Evolutionary conservation across 2,797 vertebrate species (phyloP), one percentile per base, ranked within the genome.

Genomic region (Betta splendens): DNA sequence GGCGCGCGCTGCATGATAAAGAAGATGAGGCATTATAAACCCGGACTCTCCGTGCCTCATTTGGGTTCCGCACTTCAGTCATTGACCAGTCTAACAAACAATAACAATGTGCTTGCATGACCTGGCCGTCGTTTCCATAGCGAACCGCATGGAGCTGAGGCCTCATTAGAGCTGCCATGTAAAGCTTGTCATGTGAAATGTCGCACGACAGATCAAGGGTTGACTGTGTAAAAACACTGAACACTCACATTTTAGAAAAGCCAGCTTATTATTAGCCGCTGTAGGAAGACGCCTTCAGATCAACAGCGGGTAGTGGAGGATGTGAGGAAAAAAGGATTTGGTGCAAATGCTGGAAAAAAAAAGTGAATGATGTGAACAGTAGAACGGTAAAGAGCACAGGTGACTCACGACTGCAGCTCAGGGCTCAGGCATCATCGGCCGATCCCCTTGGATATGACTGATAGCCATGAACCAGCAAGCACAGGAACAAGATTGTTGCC

Each of bases 101-200:
- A 66, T 38, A 26, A 66, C 33, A 42, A 56, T 11, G 56, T 44
- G 47, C 4, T 59, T 55, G 13, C 23, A 61, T n/a, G 63, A 53
- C 46, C 3, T 5, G 31, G 10, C 45, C 64, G 53, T 64, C 53
- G 45, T 68, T 80, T 59, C 54, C 48, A 37, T 20, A 18, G 13
- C 5, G 35, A 40, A 53, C 69, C 35, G 23, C 47, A 52, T 42
- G 48, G 46, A 5, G 36, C 48, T 60, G 73, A 82, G 67, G 68
- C 51, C 58, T 85, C 72, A 71, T 88, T 81, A 79, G 60, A 9
- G 26, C 49, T 16, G 53, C 48, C 32, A 38, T 42, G 56, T 61
- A 52, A 77, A 62, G 65, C 61, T 51, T 7, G 10, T n/a, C 66
- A 68, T 48, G 51, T 47, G 33, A 75, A 48, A 62, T 2, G 5